Evolutionary conservation across 2,888 invertebrate genomes (phyloP), one percentile per base, ranked within the genome.

Genomic region (Lathronympha strigana): DNA sequence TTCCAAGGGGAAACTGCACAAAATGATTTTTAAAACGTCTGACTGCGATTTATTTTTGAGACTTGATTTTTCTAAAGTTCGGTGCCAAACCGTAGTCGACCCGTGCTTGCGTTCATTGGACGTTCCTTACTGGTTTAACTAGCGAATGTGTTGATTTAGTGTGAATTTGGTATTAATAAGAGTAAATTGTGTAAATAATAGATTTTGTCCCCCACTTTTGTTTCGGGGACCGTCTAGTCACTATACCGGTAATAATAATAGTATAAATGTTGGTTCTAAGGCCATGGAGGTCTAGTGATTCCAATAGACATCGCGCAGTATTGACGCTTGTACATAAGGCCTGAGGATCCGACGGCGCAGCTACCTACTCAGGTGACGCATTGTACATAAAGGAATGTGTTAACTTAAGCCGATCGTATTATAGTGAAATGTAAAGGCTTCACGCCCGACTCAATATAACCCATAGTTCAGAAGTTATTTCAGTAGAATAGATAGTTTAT

Each of bases 1-100:
- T 91, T 90, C 90, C 90, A 87, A 76, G 78, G 76, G 78, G 81
- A 83, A 60, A 21, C 80, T 82, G 90, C 90, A 91, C 90, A 91
- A 91, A 90, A 79, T 74, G 76, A 75, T 72, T 69, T 71, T 73
- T 71, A 73, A 76, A 76, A 76, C 70, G 76, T 77, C 54, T 72
- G 74, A 73, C 73, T 75, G 76, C 77, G 72, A 74, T 75, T 82
- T 82, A 82, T 84, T 87, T 87, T 87, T 82, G 79, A 82, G 79
- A 84, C 81, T 81, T 76, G 70, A 73, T 81, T 81, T 79, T 75
- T 78, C 74, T 69, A 68, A 68, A 70, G 68, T 68, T 76, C 67
- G 73, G 82, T 84, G 85, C 84, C 83, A 83, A 82, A 72, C 69
- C 68, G 69, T 69, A 66, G 76, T 74, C 68, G 58, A 63, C 58